phyloP scores from a whole-genome alignment of 2,113 vertebrate genomes.

The Cygnus atratus region DNA sequence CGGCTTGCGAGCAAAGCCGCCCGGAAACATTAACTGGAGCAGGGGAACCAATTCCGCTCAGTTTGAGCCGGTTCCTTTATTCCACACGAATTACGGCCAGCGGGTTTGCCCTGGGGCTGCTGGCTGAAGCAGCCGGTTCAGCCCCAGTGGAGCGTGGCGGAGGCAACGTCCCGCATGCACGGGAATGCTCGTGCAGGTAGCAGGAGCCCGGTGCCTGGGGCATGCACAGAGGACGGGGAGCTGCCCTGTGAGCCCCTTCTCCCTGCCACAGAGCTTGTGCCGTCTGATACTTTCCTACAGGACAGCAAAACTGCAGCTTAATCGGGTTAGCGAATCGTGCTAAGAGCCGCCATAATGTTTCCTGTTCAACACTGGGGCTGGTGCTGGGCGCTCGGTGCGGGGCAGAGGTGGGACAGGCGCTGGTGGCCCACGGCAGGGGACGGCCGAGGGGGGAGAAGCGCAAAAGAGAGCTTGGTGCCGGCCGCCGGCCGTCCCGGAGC shows the following conservation, averaged over 20 bases:
- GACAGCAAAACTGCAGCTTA: not conserved
- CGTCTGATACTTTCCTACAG: not conserved
- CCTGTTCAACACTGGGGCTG: not conserved
- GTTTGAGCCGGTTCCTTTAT: not conserved
- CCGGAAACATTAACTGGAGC: not conserved
- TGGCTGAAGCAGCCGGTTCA: accelerated
- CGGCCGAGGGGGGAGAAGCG: not conserved
- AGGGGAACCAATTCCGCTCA: not conserved
- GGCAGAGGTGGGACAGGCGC: accelerated
- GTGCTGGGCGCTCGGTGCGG: not conserved
- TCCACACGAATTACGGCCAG: not conserved
- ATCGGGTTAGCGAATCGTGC: not conserved
- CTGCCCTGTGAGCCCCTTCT: not conserved
- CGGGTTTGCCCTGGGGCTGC: not conserved
- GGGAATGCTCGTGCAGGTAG: accelerated
- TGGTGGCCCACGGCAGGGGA: not conserved
- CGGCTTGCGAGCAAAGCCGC: accelerated
- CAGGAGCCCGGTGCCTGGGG: accelerated
- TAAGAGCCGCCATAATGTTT: not conserved
- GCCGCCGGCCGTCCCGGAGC: not conserved
- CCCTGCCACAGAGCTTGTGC: accelerated
- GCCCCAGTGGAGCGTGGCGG: accelerated
- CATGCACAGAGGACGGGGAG: not conserved
- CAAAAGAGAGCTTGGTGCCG: not conserved
- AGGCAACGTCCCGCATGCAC: not conserved